Conservation (phyloP, 2,113 vertebrate genomes). For the Uria aalge region DNA sequence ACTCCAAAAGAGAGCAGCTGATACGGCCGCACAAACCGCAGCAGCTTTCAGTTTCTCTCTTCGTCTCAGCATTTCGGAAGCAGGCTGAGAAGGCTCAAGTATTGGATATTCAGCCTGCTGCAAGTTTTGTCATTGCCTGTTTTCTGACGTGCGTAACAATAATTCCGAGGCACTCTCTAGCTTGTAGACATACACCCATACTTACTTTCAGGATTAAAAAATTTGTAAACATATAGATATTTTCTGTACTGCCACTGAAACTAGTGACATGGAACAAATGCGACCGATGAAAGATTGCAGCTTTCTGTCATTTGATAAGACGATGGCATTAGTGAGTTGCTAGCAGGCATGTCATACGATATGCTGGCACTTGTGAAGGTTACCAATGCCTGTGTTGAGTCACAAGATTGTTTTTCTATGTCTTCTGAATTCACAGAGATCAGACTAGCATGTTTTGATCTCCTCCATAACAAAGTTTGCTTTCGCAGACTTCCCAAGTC, state of each 20-base stretch:
- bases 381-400: slow-evolving; percentile 91
- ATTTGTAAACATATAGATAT: slow-evolving; percentile 6
- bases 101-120: neutral
- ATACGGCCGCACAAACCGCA: neutral
- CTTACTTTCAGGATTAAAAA: slow-evolving; percentile 1
- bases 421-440: slow-evolving; percentile 84
- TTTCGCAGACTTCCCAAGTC: slow-evolving; percentile 81
- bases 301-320: slow-evolving; percentile 71
- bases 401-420: slow-evolving; percentile 90
- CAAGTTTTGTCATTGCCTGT: neutral
- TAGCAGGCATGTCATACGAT: slow-evolving; percentile 66
- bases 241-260: neutral
- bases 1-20: slow-evolving; percentile 2
- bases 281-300: slow-evolving; percentile 73
- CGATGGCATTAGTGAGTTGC: slow-evolving; percentile 31
- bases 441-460: slow-evolving; percentile 74
- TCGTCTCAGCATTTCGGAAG: neutral
- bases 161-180: neutral
- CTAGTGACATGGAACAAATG: slow-evolving; percentile 79
- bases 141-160: neutral
- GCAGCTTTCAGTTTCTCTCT: slow-evolving; percentile 10
- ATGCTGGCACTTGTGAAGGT: slow-evolving; percentile 74
- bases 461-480: slow-evolving; percentile 66
- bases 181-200: neutral
- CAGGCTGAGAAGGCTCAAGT: neutral